These are phyloP conservation scores for Cecropterus lyciades DNA, from an alignment of 1,140 invertebrate species.

Conservation along the genomic window DNA sequence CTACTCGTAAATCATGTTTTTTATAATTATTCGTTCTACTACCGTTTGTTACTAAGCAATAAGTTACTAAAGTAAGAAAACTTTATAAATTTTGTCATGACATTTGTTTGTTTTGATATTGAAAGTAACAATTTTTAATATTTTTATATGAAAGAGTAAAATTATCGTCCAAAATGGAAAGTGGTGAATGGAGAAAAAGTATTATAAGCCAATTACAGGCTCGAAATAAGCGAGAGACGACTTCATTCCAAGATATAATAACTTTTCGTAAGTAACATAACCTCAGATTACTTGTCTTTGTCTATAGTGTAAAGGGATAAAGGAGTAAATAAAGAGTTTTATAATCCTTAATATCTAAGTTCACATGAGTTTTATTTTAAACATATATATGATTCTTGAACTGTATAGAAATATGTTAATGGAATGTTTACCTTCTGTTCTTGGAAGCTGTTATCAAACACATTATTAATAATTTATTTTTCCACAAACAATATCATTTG, in stretches of 20 bases:
- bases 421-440: neutral
- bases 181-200: slow-evolving; percentile 77
- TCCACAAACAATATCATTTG: slow-evolving; percentile 2
- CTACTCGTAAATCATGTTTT: slow-evolving; percentile 13
- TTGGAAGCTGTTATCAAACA: neutral
- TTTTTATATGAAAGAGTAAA: slow-evolving; percentile 31
- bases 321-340: too few species aligned
- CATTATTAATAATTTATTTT: neutral
- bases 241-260: slow-evolving; percentile 79
- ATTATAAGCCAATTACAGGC: slow-evolving; percentile 75
- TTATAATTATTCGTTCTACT: neutral
- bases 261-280: slow-evolving; percentile 80
- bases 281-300: slow-evolving; percentile 56
- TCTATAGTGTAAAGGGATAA: slow-evolving; percentile 49
- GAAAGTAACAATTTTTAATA: slow-evolving; percentile 18
- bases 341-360: too few species aligned
- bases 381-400: neutral
- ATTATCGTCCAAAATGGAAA: slow-evolving; percentile 66
- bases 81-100: slow-evolving; percentile 51
- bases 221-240: slow-evolving; percentile 78
- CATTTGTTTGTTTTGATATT: slow-evolving; percentile 73
- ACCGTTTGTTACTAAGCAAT: neutral
- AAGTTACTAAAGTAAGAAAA: neutral
- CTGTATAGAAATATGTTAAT: neutral
- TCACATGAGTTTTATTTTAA: neutral